Base-by-base conservation (phyloP, 1,140 invertebrate genomes). In the Drosophila hydei region DNA sequence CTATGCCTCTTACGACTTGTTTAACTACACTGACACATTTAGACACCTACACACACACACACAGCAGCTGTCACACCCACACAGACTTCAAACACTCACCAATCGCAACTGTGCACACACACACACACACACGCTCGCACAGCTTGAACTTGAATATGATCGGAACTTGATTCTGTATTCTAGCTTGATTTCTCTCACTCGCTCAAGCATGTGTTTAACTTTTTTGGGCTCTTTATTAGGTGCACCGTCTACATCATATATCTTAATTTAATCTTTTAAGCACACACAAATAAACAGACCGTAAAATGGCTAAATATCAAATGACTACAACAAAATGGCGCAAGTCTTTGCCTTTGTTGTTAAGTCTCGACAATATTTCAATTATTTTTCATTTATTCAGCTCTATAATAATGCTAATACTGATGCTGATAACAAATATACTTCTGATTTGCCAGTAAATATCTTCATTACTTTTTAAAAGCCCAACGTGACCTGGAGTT, bases 1-100 rank as follows among this genome's bases (percentile, higher is more conserved):
- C 77, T 87, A 85, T 85, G 80, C 81, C 74, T 74, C 61, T 84
- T 63, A 76, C 43, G 68, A 85, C 72, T 72, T 78, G 71, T 77
- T 72, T 70, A 59, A 55, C 33, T 36, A 36, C 36, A 55, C 54
- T 14, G 9, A 45, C 45, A 38, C 27, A 56, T 36, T 56, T 23
- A 43, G 2, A 45, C 12, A 55, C 4, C 58, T 5, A 52, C 27
- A 63, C 58, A 77, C 51, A 52, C 50, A 45, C 18, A 63, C 19
- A 40, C 47, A 65, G 11, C 11, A 58, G 51, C 52, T 36, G 40
- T 16, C 42, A 62, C 56, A 56, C 19, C 43, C 56, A 79, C 47
- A 43, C 18, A 25, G 16, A 75, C 58, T n/a, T n/a, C n/a, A n/a
- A n/a, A 61, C 27, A 38, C 47, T 14, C 61, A 7, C 48, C 72